Percentiles rank a stretch among this genome's conserved stretches.
phyloP scores from a whole-genome alignment of 2,888 invertebrate species.

The Metalampra italica region DNA sequence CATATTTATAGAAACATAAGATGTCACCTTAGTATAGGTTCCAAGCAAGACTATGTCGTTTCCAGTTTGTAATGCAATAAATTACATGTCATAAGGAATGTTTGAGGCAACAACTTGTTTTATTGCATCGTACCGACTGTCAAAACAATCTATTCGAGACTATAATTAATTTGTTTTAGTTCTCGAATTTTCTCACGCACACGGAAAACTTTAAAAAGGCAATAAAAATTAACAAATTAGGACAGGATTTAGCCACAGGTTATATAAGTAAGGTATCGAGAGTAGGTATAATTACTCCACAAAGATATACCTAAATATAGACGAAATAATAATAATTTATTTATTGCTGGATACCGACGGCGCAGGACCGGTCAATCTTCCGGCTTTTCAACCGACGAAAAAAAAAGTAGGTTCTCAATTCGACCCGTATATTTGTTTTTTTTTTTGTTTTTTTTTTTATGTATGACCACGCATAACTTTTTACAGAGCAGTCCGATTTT shows the following conservation, averaged over 20 bases:
- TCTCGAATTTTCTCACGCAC: conserved; percentile 50
- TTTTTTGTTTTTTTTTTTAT: too few relatives aligned
- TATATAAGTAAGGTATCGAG: background rate
- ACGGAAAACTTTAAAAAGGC: conserved; percentile 22
- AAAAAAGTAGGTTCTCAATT: too few relatives aligned
- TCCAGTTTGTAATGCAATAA: background rate
- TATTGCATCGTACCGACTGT: background rate
- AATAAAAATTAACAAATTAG: background rate
- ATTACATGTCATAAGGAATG: background rate
- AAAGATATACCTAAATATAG: background rate
- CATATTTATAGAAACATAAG: too few relatives aligned
- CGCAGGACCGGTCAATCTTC: too few relatives aligned
- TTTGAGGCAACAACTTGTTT: background rate
- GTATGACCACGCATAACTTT: too few relatives aligned
- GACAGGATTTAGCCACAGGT: background rate
- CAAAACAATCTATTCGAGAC: conserved; percentile 1
- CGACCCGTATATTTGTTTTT: too few relatives aligned
- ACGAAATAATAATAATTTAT: too few relatives aligned
- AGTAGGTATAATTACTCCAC: background rate
- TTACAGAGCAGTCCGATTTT: too few relatives aligned
- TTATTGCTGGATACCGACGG: too few relatives aligned
- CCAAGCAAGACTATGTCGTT: background rate
- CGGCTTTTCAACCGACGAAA: too few relatives aligned
- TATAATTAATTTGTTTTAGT: conserved; percentile 2
- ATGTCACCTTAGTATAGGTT: too few relatives aligned